Conservation (phyloP, 1,140 invertebrate species). For the Gryon sp. region DNA sequence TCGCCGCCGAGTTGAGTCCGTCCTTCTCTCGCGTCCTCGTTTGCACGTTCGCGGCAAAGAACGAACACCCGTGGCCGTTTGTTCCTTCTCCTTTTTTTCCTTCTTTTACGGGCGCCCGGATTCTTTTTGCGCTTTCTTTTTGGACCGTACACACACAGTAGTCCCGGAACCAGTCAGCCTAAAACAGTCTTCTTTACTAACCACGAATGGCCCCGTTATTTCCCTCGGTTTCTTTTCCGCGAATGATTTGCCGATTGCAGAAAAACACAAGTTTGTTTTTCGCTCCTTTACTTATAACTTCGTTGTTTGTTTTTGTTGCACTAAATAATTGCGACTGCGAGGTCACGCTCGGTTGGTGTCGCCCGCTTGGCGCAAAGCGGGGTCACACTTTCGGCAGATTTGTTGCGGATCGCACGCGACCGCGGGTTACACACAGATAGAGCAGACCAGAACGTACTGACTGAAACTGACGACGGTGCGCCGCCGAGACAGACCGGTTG, state of each 20-base stretch:
- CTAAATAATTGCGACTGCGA: no score
- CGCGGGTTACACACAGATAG: slow-evolving; percentile 7
- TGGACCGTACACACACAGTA: slow-evolving; percentile 6
- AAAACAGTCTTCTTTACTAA: not conserved
- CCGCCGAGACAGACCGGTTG: slow-evolving; percentile 69
- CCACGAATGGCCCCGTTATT: no score
- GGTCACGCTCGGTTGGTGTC: no score
- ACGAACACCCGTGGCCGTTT: slow-evolving; percentile 26
- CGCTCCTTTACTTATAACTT: no score
- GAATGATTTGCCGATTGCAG: no score
- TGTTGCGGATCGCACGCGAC: not conserved
- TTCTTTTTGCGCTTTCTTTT: slow-evolving; percentile 36
- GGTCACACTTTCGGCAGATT: slow-evolving; percentile 4
- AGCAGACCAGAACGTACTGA: slow-evolving; percentile 12
- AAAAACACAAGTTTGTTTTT: no score
- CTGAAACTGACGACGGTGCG: slow-evolving; percentile 28
- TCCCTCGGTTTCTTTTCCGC: not conserved
- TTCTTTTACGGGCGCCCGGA: slow-evolving; percentile 3
- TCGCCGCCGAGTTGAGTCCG: slow-evolving; percentile 22
- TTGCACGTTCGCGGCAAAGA: slow-evolving; percentile 48
- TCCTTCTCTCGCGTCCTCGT: slow-evolving; percentile 49
- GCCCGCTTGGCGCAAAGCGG: no score
- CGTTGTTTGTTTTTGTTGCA: no score
- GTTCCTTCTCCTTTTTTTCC: slow-evolving; percentile 23
- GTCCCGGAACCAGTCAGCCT: slow-evolving; percentile 2